Conservation (phyloP, 2,113 vertebrate genomes). For the Aramus guarauna region DNA sequence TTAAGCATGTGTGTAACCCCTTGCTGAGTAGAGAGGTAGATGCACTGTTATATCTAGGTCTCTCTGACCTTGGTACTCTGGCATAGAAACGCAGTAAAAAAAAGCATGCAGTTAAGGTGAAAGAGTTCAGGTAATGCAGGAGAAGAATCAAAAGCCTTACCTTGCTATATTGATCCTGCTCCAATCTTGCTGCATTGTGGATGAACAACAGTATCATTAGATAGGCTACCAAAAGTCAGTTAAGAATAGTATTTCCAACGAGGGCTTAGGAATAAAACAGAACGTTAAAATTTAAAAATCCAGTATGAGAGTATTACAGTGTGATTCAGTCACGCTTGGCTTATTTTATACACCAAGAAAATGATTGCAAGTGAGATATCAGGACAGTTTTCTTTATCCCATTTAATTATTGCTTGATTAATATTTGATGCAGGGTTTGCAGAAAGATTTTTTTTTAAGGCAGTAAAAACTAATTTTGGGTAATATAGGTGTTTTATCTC, state of each 20-base stretch:
- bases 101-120: neutral
- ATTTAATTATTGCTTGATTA: conserved; percentile 33
- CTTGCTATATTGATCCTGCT: neutral
- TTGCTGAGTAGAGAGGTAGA: neutral
- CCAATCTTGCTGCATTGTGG: neutral
- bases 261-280: neutral
- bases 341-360: neutral
- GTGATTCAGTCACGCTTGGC: neutral
- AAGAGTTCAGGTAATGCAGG: neutral
- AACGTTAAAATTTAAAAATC: neutral
- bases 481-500: neutral
- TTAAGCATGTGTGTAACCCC: neutral
- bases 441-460: neutral
- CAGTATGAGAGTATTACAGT: neutral
- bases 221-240: neutral
- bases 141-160: neutral
- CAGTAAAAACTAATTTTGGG: neutral
- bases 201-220: neutral
- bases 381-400: neutral
- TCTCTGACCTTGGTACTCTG: neutral
- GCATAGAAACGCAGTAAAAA: neutral
- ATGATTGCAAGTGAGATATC: neutral
- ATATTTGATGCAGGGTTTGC: neutral
- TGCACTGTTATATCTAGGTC: neutral
- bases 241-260: neutral